Conservation (phyloP, 53 echinoderm and acorn worm species). For the Crossaster papposus region DNA sequence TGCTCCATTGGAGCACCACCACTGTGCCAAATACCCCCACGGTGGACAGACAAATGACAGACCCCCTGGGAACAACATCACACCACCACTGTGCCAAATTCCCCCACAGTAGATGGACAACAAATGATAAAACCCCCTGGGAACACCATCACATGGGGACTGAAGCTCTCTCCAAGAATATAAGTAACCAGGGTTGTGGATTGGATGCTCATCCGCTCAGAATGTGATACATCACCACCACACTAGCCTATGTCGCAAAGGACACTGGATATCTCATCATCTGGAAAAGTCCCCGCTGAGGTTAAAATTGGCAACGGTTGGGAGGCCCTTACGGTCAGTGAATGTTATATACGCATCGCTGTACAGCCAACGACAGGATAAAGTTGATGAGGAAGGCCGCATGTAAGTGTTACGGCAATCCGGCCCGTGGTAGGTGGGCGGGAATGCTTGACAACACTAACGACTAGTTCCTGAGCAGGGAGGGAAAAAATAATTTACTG, state of each 20-base stretch:
- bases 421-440: background rate
- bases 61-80: constrained; percentile 29
- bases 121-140: constrained; percentile 5
- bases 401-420: background rate
- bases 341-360: constrained; percentile 14
- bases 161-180: background rate
- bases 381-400: background rate
- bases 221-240: background rate
- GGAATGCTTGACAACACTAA: background rate
- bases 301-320: constrained; percentile 49
- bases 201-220: background rate
- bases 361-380: background rate
- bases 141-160: constrained; percentile 12
- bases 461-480: constrained; percentile 5
- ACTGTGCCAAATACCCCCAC: background rate
- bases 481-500: constrained; percentile 5
- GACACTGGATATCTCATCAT: constrained; percentile 41
- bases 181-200: background rate
- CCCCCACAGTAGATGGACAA: constrained; percentile 1
- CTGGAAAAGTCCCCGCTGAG: constrained; percentile 1
- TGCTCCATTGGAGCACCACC: background rate
- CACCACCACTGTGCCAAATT: background rate
- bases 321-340: constrained; percentile 47
- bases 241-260: constrained; percentile 16
- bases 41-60: constrained; percentile 3